Conservation (phyloP, 2,888 invertebrate genomes). For the Caenorhabditis parvicauda region DNA sequence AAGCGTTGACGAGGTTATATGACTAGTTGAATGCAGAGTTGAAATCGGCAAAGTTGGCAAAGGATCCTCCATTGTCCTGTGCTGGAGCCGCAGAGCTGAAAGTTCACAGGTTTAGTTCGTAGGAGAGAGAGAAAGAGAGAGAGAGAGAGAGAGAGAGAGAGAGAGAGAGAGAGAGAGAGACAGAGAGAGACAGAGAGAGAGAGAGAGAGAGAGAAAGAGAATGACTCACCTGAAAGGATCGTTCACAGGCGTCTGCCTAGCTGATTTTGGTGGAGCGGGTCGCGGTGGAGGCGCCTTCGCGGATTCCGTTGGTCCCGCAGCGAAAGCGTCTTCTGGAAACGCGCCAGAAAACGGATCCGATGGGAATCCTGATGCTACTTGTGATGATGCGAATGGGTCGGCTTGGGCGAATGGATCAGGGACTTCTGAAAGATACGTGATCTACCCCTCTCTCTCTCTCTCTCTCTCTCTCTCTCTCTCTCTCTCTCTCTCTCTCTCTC, state of each 20-base stretch:
- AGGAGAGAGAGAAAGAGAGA: too few species aligned
- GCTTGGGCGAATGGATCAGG: constrained; percentile 40
- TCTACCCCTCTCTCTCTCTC: constrained; percentile 21
- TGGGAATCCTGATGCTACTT: constrained; percentile 27
- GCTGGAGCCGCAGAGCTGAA: constrained; percentile 12
- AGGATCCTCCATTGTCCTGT: constrained; percentile 28
- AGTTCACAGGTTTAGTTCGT: neutral
- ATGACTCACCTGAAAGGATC: constrained; percentile 44
- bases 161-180: too few species aligned
- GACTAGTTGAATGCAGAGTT: constrained; percentile 31
- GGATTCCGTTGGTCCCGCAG: neutral
- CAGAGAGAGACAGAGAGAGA: too few species aligned
- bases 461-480: constrained; percentile 11
- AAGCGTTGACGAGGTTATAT: neutral
- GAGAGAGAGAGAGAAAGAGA: too few species aligned
- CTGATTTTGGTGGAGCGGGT: constrained; percentile 39
- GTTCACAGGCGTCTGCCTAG: constrained; percentile 33
- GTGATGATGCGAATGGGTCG: constrained; percentile 29
- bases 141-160: too few species aligned
- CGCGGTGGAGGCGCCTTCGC: constrained; percentile 33
- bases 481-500: constrained; percentile 11
- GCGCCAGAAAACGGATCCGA: constrained; percentile 29
- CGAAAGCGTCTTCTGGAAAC: constrained; percentile 16
- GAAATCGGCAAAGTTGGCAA: constrained; percentile 52
- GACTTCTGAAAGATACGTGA: constrained; percentile 20